Base-by-base conservation (phyloP, 2,888 invertebrate species). In the Gortyna flavago region DNA sequence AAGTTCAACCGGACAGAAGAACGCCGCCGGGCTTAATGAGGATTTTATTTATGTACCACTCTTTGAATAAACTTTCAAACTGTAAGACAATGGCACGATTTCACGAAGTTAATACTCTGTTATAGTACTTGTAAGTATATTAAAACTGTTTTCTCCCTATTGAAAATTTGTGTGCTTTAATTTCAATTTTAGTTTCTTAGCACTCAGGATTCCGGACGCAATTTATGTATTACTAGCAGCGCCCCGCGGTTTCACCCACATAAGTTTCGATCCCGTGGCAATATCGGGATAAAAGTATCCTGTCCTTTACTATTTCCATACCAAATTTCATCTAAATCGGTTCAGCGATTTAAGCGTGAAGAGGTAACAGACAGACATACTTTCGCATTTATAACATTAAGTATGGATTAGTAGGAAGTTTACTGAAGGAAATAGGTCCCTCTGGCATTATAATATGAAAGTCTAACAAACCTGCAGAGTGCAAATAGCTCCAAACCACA, bases 1-100 rank as follows among this genome's bases (percentile, higher is more conserved):
- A 84, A 81, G 76, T 81, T 78, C 69, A 84, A 77, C 80, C 64
- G 57, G 72, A n/a, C n/a, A n/a, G n/a, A n/a, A 61, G 70, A 75
- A 68, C 16, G 75, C 76, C 70, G 64, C 54, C 59, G n/a, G 38
- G 18, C 29, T 71, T 77, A 75, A 86, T 79, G 65, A 77, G 61
- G 72, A 59, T 78, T 80, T 77, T 41, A 77, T 74, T 76, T 71
- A 76, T 80, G 65, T 72, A 74, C 35, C n/a, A 62, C 66, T 35
- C 65, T 72, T 32, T 44, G 21, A 61, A 66, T 72, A 77, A 70
- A n/a, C 61, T 70, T 62, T 61, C 25, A 51, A 64, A 70, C 54
- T 70, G 51, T 68, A 32, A 35, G 57, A 25, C 62, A 25, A 57
- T 21, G 54, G 29, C 38, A 38, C 54, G 2, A 38, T 69, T 54